Base-by-base conservation (phyloP, 2,113 vertebrate species). In the Sorex araneus region DNA sequence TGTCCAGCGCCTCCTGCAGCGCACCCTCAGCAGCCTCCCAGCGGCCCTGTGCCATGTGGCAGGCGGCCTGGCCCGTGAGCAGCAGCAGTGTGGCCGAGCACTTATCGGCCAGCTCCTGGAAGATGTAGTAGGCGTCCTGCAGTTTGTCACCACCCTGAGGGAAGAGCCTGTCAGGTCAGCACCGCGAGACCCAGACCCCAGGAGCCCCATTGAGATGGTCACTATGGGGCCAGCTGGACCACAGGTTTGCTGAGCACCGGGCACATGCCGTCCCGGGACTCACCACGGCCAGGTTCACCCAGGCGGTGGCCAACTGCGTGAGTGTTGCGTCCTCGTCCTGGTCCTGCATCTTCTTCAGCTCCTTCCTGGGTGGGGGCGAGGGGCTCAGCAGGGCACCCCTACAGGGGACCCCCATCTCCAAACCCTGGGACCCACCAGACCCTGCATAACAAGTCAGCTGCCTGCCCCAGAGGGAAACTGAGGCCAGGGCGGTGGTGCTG, bases 341-440 rank as follows among this genome's bases (percentile, higher is more conserved):
- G 79, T 99, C 99, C 95, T 99, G 99, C 99, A 99, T 99, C 84
- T 98, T 99, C 97, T 99, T 99, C 84, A 99, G 98, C 80, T 99
- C 99, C 94, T 99, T 99, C 89, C 99, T 99, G 97, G 45, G 77
- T 40, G 57, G 18, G 21, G 57, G 4, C 6, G 8, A 7, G 21
- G 57, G 57, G 7, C 57, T 60, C 57, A 60, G 28, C 60, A 19
- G 60, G 60, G 60, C 19, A 7, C 60, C 60, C 25, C 19, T 18
- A 3, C 57, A 27, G 5, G 63, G 23, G 21, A 9, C 23, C 23
- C 27, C 5, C 8, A 9, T 28, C 63, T 23, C 21, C 63, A 23
- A 6, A 13, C 64, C 64, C 64, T 66, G 27, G 64, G 64, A 6
- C 57, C 57, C 60, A 63, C 10, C 19, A 19, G 60, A 63, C 4